These are phyloP conservation scores for Eilema caniola DNA, from an alignment of 2,888 invertebrate species.

Conservation along the genomic window DNA sequence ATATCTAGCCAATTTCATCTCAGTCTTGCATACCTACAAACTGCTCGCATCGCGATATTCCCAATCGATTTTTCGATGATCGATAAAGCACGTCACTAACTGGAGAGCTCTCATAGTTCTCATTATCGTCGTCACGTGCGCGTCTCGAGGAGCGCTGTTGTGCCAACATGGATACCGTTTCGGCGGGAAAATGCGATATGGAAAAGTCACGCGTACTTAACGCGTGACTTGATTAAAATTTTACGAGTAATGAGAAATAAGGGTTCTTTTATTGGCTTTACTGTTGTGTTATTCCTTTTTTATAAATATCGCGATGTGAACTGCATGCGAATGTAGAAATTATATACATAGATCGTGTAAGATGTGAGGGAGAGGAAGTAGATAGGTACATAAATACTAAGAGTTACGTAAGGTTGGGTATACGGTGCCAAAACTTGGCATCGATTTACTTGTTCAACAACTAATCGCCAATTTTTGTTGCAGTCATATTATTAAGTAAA, in stretches of 20 bases:
- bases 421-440: too few species aligned
- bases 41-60: conserved; percentile 27
- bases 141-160: conserved; percentile 69
- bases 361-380: background rate
- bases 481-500: too few species aligned
- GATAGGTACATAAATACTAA: too few species aligned
- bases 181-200: conserved; percentile 41
- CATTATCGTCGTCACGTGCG: conserved; percentile 76
- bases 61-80: conserved; percentile 53
- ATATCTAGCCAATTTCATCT: conserved; percentile 21
- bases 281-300: background rate
- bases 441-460: too few species aligned
- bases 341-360: background rate
- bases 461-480: too few species aligned
- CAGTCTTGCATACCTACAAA: conserved; percentile 30
- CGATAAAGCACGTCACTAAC: conserved; percentile 75
- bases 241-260: background rate
- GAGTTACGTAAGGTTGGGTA: too few species aligned
- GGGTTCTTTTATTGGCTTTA: background rate
- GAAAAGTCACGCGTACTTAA: conserved; percentile 36
- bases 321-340: background rate
- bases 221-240: conserved; percentile 10
- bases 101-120: conserved; percentile 62
- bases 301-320: background rate
- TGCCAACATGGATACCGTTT: conserved; percentile 62